These are phyloP conservation scores for Mercenaria mercenaria DNA, from an alignment of 1,140 invertebrate genomes.

Conservation along the genomic window DNA sequence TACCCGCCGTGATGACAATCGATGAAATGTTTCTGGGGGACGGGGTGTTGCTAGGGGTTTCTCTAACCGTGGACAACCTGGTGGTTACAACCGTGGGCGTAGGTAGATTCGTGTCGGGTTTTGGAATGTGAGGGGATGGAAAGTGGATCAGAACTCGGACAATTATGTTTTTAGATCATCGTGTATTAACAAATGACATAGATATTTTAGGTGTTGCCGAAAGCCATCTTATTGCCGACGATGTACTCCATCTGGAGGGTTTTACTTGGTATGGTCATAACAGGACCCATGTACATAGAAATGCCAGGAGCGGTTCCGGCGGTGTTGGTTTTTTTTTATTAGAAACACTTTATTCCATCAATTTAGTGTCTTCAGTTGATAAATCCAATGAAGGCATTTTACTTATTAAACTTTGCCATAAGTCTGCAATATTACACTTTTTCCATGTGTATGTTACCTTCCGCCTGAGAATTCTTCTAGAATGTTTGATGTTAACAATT, in stretches of 20 bases:
- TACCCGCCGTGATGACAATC: background rate
- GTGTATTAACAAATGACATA: too few species aligned
- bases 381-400: conserved; percentile 38
- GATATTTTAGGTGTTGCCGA: too few species aligned
- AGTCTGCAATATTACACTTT: conserved; percentile 1
- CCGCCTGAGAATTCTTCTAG: conserved; percentile 41
- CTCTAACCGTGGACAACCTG: too few species aligned
- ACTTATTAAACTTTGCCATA: conserved; percentile 2
- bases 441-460: conserved; percentile 44
- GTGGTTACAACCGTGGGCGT: background rate
- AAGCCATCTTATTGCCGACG: conserved; percentile 9
- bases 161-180: too few species aligned
- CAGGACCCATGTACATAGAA: conserved; percentile 12
- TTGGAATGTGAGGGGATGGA: conserved; percentile 32
- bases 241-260: background rate
- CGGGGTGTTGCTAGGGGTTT: background rate
- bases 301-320: background rate
- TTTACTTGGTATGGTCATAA: conserved; percentile 32
- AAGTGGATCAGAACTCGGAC: conserved; percentile 11
- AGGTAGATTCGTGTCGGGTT: background rate
- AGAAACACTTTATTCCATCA: background rate
- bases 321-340: conserved; percentile 35
- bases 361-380: conserved; percentile 8
- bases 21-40: background rate
- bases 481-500: conserved; percentile 11